These are phyloP conservation scores for Apotomis capreana DNA, from an alignment of 2,888 invertebrate genomes.

Conservation along the genomic window DNA sequence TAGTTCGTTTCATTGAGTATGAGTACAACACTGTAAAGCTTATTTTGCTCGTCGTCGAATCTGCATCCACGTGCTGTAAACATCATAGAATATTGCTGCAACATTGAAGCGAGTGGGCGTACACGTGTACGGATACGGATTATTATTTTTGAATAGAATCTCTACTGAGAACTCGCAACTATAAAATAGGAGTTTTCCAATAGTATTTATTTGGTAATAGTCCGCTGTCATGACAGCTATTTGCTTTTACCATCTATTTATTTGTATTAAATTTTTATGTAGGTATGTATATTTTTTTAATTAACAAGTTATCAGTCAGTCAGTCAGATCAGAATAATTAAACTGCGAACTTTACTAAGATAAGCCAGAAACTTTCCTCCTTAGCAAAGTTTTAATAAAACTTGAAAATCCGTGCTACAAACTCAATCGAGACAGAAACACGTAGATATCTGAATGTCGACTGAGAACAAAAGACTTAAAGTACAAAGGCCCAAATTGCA, in stretches of 20 bases:
- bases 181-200: background rate
- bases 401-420: slow-evolving; percentile 33
- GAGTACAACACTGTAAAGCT: background rate
- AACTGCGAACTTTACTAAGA: slow-evolving; percentile 2
- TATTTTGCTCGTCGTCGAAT: slow-evolving; percentile 3
- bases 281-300: background rate
- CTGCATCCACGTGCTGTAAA: slow-evolving; percentile 2
- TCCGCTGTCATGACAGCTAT: background rate
- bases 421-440: slow-evolving; percentile 35
- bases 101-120: slow-evolving; percentile 9
- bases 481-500: slow-evolving; percentile 39
- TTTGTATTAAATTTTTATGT: too few species aligned
- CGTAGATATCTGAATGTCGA: slow-evolving; percentile 30
- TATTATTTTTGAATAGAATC: background rate
- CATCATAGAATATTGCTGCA: slow-evolving; percentile 4
- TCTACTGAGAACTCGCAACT: background rate
- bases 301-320: background rate
- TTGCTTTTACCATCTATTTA: background rate
- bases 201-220: too few species aligned
- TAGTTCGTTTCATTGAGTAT: background rate
- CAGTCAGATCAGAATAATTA: background rate
- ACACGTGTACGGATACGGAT: background rate
- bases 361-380: slow-evolving; percentile 15
- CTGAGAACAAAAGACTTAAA: slow-evolving; percentile 35
- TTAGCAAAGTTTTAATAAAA: slow-evolving; percentile 31